These are phyloP conservation scores for Leptobrachium ailaonicum DNA, from an alignment of 2,113 vertebrate species.

Conservation along the genomic window DNA sequence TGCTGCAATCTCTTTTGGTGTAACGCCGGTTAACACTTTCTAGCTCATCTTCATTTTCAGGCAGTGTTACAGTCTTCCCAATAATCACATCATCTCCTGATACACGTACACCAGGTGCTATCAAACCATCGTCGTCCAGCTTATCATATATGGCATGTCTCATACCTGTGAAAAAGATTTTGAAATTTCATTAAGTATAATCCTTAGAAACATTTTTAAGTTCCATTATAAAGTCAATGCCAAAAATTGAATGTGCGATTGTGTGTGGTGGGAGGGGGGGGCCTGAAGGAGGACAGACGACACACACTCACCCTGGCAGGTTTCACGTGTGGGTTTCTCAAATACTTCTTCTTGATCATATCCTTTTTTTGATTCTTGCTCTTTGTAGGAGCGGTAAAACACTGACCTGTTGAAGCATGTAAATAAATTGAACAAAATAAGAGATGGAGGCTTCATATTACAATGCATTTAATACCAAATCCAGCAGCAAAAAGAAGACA, in stretches of 20 bases:
- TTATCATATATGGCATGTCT: constrained; percentile 98
- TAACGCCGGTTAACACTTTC: constrained; percentile 91
- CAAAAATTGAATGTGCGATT: no score
- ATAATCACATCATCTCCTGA: constrained; percentile 98
- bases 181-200: no score
- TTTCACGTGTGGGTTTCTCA: constrained; percentile 93
- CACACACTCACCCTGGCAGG: constrained; percentile 83
- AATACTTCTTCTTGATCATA: constrained; percentile 98
- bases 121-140: constrained; percentile 94
- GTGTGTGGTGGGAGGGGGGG: no score
- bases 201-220: no score
- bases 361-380: constrained; percentile 97
- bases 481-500: no score
- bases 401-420: constrained; percentile 78
- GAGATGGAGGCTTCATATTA: no score
- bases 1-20: constrained; percentile 96
- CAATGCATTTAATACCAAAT: no score
- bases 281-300: no score
- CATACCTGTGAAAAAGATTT: constrained; percentile 76
- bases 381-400: constrained; percentile 98
- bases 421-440: no score
- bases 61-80: constrained; percentile 93
- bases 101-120: constrained; percentile 94
- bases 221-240: no score
- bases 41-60: constrained; percentile 93